Evolutionary conservation across 1,140 invertebrate genomes (phyloP), one percentile per base, ranked within the genome.

Genomic region (Eueides isabella): DNA sequence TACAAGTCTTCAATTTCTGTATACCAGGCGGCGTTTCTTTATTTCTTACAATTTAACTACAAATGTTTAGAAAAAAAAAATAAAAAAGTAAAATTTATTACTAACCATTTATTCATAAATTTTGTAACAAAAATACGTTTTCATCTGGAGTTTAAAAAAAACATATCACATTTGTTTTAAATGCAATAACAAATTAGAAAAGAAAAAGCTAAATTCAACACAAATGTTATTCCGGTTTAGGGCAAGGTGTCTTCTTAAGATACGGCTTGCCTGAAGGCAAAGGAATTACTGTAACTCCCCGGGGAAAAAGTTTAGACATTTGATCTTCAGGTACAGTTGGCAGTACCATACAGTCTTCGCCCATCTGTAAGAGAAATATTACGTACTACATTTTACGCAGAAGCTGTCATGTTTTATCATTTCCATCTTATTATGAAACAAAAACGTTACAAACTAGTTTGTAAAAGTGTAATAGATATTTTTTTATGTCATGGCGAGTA

Each of bases 201-300:
- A 7, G n/a, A 44, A 44, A 44, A 44, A 19, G 19, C 0, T 2
- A n/a, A 44, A 44, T 19, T 19, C 19, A 55, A 55, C n/a, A 12
- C 48, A 23, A 12, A 26, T 23, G n/a, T n/a, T 69, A 69, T 69
- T 69, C 30, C 19, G 55, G n/a, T 38, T 70, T 74, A 12, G 95
- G 95, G 72, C 95, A 94, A 7, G 94, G 89, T 19, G 97, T 97
- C 79, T 96, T 95, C 35, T 97, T 95, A 26, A 98, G 85, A 84
- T 98, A 98, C 6, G 90, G 81, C 88, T 97, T 97, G 41, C 97
- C 96, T 0, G 97, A 98, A 12, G 98, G 98, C 67, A 98, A 85
- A 12, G 93, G 86, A 6, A 96, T 83, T 14, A 94, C 94, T n/a
- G 95, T 95, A 2, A 95, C 90, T 26, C 96, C 96, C 26, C 95